phyloP scores from a whole-genome alignment of 2,113 vertebrate species.

The Amphiprion percula region DNA sequence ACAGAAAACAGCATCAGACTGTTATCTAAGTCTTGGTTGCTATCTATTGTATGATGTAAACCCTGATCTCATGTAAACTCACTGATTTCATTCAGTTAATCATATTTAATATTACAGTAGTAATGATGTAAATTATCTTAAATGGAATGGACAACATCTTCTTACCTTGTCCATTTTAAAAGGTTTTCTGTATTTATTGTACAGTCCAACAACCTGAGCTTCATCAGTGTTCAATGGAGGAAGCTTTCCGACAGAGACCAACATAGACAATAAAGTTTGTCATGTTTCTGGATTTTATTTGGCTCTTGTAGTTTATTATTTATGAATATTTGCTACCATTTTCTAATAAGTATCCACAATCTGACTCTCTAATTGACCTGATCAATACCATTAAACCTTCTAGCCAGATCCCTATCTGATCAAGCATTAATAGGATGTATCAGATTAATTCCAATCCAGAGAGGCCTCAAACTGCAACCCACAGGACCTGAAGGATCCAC shows the following conservation, averaged over 20 bases:
- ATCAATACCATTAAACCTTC: no score
- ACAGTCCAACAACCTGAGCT: slow-evolving; percentile 14
- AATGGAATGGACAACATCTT: background rate
- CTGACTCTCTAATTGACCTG: no score
- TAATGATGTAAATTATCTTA: slow-evolving; percentile 31
- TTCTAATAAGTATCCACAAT: no score
- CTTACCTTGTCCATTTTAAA: slow-evolving; percentile 19
- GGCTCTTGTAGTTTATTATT: slow-evolving; percentile 4
- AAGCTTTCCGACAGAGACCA: slow-evolving; percentile 15
- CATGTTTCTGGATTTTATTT: slow-evolving; percentile 47
- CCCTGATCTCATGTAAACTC: slow-evolving; percentile 33
- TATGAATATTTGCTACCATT: background rate
- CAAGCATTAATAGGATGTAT: no score
- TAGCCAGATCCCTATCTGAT: no score
- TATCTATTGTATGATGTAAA: slow-evolving; percentile 41
- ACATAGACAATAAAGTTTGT: slow-evolving; percentile 65
- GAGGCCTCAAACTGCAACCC: no score
- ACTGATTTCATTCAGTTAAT: slow-evolving; percentile 38
- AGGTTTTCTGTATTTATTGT: slow-evolving; percentile 52
- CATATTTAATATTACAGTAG: slow-evolving; percentile 17
- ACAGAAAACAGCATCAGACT: slow-evolving; percentile 13
- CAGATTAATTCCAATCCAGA: no score
- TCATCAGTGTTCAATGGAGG: background rate
- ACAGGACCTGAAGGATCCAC: no score
- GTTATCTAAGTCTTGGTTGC: slow-evolving; percentile 23